Base-by-base conservation (phyloP, 2,888 invertebrate species). In the Andrena bucephala region DNA sequence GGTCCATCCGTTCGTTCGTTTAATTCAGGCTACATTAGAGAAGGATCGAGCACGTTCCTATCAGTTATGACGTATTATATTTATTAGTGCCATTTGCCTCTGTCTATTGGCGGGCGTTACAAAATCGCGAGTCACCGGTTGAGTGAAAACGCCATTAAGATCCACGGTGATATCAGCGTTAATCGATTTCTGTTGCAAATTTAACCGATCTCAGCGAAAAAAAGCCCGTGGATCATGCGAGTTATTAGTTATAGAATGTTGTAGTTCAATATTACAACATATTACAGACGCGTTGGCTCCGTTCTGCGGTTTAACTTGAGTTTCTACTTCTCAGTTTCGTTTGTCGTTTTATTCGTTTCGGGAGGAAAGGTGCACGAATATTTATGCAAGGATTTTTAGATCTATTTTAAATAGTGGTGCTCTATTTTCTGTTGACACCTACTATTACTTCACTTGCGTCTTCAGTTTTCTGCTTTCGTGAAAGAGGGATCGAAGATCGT, bases 31-130 rank as follows among this genome's bases (percentile, higher is more conserved):
- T 13, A 20, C 48, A 10, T 33, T 3, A 16, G 24, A 27, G 3
- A 27, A 10, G 5, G 10, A 59, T 59, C 48, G 3, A 24, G 6
- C n/a, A 31, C 27, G 24, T 10, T 10, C 57, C 3, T 48, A 36
- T 66, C 63, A 31, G 50, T 31, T 59, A 59, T n/a, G 29, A 31
- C 42, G 10, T 4, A 42, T 36, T 59, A 48, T 59, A 66, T 66
- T 66, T 73, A 29, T 29, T 57, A 57, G 27, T 8, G n/a, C 50
- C 3, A 31, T 62, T 36, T 52, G 52, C 24, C 36, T 4, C 27
- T 27, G 31, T 31, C n/a, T n/a, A 20, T 31, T n/a, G 10, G 50
- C n/a, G 24, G 13, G 24, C 24, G 54, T 36, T 20, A n/a, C 57
- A 8, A 13, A 69, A 33, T 54, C 33, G 2, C 8, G 24, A 31